These are phyloP conservation scores for Rostratula benghalensis DNA, from an alignment of 2,113 vertebrate species.

Conservation along the genomic window DNA sequence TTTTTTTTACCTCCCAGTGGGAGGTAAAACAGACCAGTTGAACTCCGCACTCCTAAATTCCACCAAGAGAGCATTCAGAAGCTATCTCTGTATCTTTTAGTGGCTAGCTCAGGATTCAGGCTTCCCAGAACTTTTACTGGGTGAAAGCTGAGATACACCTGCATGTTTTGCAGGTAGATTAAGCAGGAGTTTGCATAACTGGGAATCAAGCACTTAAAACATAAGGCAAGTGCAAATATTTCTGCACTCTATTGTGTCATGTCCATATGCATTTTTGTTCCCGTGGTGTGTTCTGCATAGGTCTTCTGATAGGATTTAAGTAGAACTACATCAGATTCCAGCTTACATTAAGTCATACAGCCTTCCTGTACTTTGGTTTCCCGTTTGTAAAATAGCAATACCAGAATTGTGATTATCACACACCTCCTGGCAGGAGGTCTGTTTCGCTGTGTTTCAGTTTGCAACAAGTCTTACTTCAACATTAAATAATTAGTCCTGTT, in stretches of 20 bases:
- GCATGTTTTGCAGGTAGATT: background rate
- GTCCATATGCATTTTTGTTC: background rate
- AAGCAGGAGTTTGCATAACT: background rate
- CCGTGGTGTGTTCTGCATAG: background rate
- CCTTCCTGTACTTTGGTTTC: background rate
- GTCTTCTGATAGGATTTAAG: background rate
- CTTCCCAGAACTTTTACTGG: background rate
- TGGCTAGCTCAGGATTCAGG: background rate
- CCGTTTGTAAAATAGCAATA: background rate
- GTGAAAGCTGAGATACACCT: background rate
- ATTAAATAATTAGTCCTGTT: background rate
- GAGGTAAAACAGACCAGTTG: background rate
- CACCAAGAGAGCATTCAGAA: background rate
- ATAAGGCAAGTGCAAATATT: background rate
- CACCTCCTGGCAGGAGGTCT: background rate
- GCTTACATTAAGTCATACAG: accelerated
- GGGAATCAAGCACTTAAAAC: background rate
- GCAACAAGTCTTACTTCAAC: background rate
- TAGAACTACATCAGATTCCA: background rate
- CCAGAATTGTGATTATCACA: background rate
- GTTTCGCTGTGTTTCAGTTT: background rate
- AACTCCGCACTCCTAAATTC: background rate
- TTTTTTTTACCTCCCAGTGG: no score
- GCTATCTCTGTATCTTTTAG: background rate
- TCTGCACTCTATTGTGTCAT: background rate